Percentiles rank a stretch among this genome's conserved stretches.
These are phyloP conservation scores for Ptychoptera albimana DNA, from an alignment of 2,888 invertebrate genomes.

Conservation along the genomic window DNA sequence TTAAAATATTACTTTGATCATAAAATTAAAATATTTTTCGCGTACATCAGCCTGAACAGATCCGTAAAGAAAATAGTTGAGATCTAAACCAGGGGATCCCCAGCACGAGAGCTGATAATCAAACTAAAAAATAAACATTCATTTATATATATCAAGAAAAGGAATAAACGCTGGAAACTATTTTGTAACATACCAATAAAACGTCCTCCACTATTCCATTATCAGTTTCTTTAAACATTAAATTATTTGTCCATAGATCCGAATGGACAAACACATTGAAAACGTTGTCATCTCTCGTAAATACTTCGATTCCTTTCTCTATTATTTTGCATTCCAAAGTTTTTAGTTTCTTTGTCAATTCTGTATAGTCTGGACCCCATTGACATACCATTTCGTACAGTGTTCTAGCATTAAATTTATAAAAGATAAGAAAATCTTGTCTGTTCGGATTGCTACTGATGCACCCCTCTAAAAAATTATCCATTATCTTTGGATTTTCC, in stretches of 20 bases:
- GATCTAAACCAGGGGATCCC: constrained; percentile 27
- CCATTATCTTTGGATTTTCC: constrained; percentile 19
- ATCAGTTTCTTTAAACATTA: constrained; percentile 25
- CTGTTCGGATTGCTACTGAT: constrained; percentile 27
- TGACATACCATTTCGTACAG: constrained; percentile 23
- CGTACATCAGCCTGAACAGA: constrained; percentile 27
- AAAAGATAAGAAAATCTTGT: constrained; percentile 25
- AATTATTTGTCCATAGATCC: constrained; percentile 27
- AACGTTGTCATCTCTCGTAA: constrained; percentile 17
- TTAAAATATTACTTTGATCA: constrained; percentile 9
- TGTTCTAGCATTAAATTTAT: constrained; percentile 24
- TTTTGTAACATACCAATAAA: constrained; percentile 18
- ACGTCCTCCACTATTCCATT: constrained; percentile 23
- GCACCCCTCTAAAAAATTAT: constrained; percentile 23
- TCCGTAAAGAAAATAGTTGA: constrained; percentile 25
- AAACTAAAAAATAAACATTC: constrained; percentile 15
- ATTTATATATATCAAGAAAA: background rate
- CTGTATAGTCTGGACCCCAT: constrained; percentile 24
- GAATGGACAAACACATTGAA: constrained; percentile 26
- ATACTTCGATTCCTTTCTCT: constrained; percentile 21
- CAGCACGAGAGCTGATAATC: constrained; percentile 27
- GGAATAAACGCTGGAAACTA: background rate
- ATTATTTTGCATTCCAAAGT: constrained; percentile 24
- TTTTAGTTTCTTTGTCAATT: constrained; percentile 26
- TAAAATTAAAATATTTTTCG: constrained; percentile 23